Percentiles rank a stretch among this genome's conserved stretches.
Conservation (phyloP, 2,797 vertebrate species). For the Platyrinchus mystaceus region DNA sequence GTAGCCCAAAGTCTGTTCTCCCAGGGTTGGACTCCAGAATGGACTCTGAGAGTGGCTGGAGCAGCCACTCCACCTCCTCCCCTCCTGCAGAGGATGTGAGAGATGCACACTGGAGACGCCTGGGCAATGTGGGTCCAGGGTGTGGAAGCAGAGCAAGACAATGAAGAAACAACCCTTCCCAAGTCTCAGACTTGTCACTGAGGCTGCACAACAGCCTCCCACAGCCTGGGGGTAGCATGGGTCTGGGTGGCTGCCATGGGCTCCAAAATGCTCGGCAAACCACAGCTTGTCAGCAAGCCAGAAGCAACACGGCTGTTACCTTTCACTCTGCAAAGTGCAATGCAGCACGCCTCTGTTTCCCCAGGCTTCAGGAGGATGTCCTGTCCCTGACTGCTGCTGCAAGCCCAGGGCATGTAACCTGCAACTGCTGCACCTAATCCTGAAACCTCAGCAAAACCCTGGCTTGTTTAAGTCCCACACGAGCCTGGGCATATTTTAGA, state of each 20-base stretch:
- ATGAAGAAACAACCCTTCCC: neutral
- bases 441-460: neutral
- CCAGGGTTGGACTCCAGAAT: neutral
- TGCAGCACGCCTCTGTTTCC: neutral
- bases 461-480: neutral
- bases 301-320: neutral
- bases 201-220: neutral
- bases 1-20: neutral
- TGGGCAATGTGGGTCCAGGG: rapidly evolving
- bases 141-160: neutral
- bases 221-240: neutral
- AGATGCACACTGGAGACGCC: neutral
- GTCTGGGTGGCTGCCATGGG: rapidly evolving
- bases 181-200: neutral
- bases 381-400: neutral
- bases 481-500: neutral
- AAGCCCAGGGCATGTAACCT: rapidly evolving
- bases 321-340: rapidly evolving
- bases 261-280: neutral
- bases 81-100: rapidly evolving
- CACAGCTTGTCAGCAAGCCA: neutral
- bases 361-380: rapidly evolving
- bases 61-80: neutral
- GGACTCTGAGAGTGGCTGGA: neutral
- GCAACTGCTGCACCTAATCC: neutral